Conservation (phyloP, 2,113 vertebrate species). For the Montifringilla adamsi region DNA sequence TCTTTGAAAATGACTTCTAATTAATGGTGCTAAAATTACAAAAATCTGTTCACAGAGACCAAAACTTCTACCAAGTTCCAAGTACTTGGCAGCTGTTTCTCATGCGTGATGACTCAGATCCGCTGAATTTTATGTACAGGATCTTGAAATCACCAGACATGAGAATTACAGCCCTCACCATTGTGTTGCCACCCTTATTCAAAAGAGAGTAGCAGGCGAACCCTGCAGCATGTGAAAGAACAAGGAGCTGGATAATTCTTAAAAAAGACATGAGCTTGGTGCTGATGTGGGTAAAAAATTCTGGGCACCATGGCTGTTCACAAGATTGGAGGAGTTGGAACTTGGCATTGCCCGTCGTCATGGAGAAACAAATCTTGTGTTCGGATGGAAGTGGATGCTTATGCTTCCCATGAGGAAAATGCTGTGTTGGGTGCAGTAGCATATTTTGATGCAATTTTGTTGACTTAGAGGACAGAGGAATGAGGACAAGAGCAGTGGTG, state of each 20-base stretch:
- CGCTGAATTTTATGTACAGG: neutral
- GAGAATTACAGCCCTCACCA: neutral
- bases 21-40: conserved; percentile 61
- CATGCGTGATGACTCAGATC: conserved; percentile 23
- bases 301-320: neutral
- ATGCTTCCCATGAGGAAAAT: neutral
- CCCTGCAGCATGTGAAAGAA: rapidly evolving
- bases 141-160: conserved; percentile 2
- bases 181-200: neutral
- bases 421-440: neutral
- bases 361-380: conserved; percentile 9
- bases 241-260: neutral
- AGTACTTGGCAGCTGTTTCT: conserved; percentile 59
- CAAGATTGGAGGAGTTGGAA: neutral
- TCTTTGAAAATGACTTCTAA: conserved; percentile 35
- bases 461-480: neutral
- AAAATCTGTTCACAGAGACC: conserved; percentile 56
- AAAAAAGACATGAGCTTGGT: neutral
- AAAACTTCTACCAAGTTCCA: conserved; percentile 55
- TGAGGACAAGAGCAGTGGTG: neutral
- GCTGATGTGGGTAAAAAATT: neutral
- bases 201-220: neutral
- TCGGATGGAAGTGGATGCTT: neutral
- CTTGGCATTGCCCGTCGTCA: neutral
- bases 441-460: neutral